These are phyloP conservation scores for Tubulanus polymorphus DNA, from an alignment of 2,888 invertebrate genomes.

Conservation along the genomic window DNA sequence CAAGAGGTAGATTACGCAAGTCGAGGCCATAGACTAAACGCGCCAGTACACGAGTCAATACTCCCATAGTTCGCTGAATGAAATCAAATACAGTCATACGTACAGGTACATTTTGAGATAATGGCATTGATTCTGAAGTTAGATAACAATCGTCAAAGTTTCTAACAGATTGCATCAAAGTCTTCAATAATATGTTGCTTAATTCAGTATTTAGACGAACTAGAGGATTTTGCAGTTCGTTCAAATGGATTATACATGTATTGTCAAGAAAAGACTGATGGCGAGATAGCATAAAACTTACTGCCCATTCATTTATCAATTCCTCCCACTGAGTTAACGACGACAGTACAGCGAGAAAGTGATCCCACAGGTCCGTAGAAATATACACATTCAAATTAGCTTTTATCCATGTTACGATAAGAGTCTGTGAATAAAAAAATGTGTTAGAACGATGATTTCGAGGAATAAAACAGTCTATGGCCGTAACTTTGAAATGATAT, in stretches of 20 bases:
- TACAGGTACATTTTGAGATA: too few species aligned
- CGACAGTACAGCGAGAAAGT: constrained; percentile 80
- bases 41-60: constrained; percentile 87
- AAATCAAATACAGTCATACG: neutral
- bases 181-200: too few species aligned
- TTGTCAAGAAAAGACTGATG: too few species aligned
- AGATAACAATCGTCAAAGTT: too few species aligned
- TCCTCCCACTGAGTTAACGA: constrained; percentile 91
- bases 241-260: too few species aligned
- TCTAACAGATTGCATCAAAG: too few species aligned
- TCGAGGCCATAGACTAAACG: constrained; percentile 93
- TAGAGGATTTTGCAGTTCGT: too few species aligned
- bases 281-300: too few species aligned
- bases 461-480: neutral
- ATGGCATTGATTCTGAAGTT: too few species aligned
- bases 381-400: constrained; percentile 92
- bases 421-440: too few species aligned
- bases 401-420: constrained; percentile 97
- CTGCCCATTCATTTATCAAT: constrained; percentile 91
- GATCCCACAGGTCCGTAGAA: constrained; percentile 85
- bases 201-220: too few species aligned
- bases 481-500: neutral
- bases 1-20: constrained; percentile 78
- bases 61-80: constrained; percentile 68
- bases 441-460: neutral